Conservation (phyloP, 2,888 invertebrate species). For the Orchestes rusci region DNA sequence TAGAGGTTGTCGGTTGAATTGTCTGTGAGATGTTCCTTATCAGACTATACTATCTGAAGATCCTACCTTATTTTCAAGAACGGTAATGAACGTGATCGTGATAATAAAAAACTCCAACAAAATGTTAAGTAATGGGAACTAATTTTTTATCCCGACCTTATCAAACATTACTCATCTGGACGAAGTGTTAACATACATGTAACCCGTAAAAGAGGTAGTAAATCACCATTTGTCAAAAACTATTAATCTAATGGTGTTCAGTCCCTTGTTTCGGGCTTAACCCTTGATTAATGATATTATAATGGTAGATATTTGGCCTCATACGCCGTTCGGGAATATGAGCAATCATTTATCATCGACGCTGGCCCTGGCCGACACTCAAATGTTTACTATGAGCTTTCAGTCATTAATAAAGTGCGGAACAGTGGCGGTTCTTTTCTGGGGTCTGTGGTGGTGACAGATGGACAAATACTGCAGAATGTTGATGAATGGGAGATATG, state of each 20-base stretch:
- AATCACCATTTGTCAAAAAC: conserved; percentile 27
- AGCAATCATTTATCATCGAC: conserved; percentile 37
- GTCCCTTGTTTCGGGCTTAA: conserved; percentile 19
- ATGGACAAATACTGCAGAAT: too few relatives aligned
- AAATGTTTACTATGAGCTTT: conserved; percentile 18
- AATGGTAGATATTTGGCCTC: conserved; percentile 39
- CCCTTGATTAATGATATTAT: conserved; percentile 38
- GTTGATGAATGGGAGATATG: too few relatives aligned
- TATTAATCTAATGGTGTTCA: conserved; percentile 25
- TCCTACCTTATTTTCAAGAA: too few relatives aligned
- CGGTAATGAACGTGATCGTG: neutral
- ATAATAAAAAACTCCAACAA: neutral
- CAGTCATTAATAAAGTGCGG: conserved; percentile 20
- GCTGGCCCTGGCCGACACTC: conserved; percentile 22
- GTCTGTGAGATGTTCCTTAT: too few relatives aligned
- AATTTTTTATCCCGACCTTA: neutral
- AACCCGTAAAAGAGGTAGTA: conserved; percentile 21
- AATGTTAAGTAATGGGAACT: neutral
- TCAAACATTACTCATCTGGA: conserved; percentile 7
- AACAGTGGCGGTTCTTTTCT: neutral
- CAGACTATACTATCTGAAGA: too few relatives aligned
- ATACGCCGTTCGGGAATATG: conserved; percentile 35
- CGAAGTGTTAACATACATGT: conserved; percentile 23
- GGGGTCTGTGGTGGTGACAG: too few relatives aligned
- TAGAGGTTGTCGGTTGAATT: too few relatives aligned